Evolutionary conservation across 2,888 invertebrate species (phyloP), one percentile per base, ranked within the genome.

Genomic region (Augiades crinisus): DNA sequence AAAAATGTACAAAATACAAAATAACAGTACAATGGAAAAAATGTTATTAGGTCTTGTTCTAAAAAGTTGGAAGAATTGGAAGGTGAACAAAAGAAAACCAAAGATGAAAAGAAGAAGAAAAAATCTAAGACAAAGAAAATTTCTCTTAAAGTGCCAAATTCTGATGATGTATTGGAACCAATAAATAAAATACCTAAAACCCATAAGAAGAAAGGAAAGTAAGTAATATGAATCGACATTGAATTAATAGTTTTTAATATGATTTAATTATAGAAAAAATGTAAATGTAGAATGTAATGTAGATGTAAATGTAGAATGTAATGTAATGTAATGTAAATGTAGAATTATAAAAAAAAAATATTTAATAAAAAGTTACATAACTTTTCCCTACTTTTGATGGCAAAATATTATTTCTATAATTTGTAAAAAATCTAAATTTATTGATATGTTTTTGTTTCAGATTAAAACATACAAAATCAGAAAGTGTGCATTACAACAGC

Each of bases 11-110:
- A 10, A 40, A 40, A 22, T 27, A 0, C 24, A 24, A n/a, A 14
- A n/a, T n/a, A n/a, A n/a, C n/a, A n/a, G n/a, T n/a, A n/a, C n/a
- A n/a, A n/a, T n/a, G n/a, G n/a, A n/a, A n/a, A n/a, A n/a, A 21
- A 36, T 55, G 22, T 50, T 54, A 40, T 53, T 59, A 94, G 94
- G 59, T 93, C 93, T 1, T 94, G 93, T 68, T 93, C 92, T 1
- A 92, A 92, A 68, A 94, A 93, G 69, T 70, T 94, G 38, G 85
- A 90, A 71, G 88, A 86, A 62, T 64, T 90, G 50, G 88, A 90
- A 71, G 78, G 70, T 19, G 86, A 86, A 61, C 71, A 72, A 31
- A 81, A 78, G 53, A 83, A 78, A 68, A 73, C 57, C 13, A 84
- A 82, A 62, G 81, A 83, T 14, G 82, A 83, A 45, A 90, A 90